Evolutionary conservation across 2,888 invertebrate species (phyloP).

Genomic region (Drosophila picticornis): DNA sequence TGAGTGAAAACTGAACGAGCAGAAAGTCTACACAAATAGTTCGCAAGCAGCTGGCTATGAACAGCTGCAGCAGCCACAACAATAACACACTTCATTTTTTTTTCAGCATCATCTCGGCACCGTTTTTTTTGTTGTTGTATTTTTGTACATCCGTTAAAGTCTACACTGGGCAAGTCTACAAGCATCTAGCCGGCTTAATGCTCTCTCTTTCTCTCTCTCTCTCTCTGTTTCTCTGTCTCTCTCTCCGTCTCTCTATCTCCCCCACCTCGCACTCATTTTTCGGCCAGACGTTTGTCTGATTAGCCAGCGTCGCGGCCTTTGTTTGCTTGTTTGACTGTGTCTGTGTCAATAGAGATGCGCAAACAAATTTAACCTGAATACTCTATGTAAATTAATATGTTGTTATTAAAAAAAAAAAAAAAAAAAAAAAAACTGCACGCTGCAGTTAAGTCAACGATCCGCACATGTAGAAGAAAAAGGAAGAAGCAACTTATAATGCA

Average conservation of each 20-base stretch:
- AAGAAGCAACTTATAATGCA: not conserved
- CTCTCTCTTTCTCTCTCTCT: conserved; percentile 4
- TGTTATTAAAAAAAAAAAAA: not conserved
- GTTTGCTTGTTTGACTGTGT: conserved; percentile 6
- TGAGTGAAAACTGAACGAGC: conserved; percentile 3
- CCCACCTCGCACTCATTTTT: not conserved
- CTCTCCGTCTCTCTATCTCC: not conserved
- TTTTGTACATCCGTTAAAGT: conserved; percentile 17
- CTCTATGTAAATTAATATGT: not conserved
- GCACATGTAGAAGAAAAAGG: not conserved
- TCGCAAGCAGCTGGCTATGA: conserved; percentile 29
- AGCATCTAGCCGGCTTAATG: conserved; percentile 47
- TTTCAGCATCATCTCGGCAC: conserved; percentile 7
- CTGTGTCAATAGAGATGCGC: conserved; percentile 2
- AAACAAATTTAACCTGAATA: not conserved
- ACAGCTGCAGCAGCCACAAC: conserved; percentile 20
- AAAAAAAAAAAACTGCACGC: not conserved
- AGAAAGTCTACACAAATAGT: conserved; percentile 21
- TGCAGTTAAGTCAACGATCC: not conserved
- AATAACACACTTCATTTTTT: conserved; percentile 5
- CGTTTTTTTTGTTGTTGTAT: not conserved
- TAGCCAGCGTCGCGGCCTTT: conserved; percentile 30
- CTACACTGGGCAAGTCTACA: conserved; percentile 56
- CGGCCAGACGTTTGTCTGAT: conserved; percentile 48
- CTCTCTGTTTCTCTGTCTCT: not conserved